Conservation (phyloP, 30 jellyfish, hydroid and myxozoan species). For the Catostylus mosaicus region DNA sequence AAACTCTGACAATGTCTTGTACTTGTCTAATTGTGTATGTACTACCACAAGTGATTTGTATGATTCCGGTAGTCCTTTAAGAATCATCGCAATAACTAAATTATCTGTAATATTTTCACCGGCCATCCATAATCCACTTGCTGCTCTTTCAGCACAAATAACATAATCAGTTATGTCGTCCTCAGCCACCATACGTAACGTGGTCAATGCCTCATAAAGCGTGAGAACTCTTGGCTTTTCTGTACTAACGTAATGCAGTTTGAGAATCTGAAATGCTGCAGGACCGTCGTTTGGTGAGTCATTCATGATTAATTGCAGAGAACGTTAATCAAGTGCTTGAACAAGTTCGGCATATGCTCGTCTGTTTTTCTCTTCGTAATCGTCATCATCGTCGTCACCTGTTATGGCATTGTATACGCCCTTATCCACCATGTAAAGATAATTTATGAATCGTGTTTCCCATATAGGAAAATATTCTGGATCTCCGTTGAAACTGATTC, state of each 20-base stretch:
- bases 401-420: no score
- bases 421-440: constrained; percentile 25
- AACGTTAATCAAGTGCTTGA: constrained; percentile 10
- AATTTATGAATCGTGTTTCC: constrained; percentile 36
- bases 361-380: constrained; percentile 17
- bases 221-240: constrained; percentile 27
- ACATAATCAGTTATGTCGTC: constrained; percentile 18
- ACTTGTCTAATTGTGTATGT: constrained; percentile 63
- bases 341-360: constrained; percentile 23
- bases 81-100: constrained; percentile 1
- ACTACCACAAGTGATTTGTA: constrained; percentile 65
- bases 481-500: constrained; percentile 32
- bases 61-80: constrained; percentile 32
- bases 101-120: background rate
- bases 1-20: constrained; percentile 44
- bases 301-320: constrained; percentile 13
- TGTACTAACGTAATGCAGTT: constrained; percentile 16
- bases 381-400: constrained; percentile 7
- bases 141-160: constrained; percentile 8
- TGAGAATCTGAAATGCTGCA: background rate
- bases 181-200: constrained; percentile 4
- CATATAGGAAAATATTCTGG: constrained; percentile 37
- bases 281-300: constrained; percentile 22
- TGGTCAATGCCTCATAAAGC: constrained; percentile 4
- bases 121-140: constrained; percentile 10